These are phyloP conservation scores for Diprion similis DNA, from an alignment of 1,140 invertebrate genomes.

Conservation along the genomic window DNA sequence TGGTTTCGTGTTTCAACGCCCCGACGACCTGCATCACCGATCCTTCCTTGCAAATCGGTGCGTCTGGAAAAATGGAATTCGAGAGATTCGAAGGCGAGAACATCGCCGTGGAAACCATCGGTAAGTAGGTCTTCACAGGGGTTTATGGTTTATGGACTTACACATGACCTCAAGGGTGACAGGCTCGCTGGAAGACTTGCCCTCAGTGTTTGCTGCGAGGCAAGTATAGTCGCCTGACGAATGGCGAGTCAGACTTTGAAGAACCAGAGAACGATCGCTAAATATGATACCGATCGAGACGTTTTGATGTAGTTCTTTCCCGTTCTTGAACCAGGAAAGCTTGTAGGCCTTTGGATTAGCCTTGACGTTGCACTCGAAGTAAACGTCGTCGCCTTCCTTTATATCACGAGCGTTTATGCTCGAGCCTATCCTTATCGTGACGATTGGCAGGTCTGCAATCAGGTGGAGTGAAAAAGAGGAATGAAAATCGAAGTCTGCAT, in stretches of 20 bases:
- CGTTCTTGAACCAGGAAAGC: constrained; percentile 84
- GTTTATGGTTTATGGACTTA: constrained; percentile 65
- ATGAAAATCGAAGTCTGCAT: constrained; percentile 13
- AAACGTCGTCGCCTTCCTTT: constrained; percentile 90
- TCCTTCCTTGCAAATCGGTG: constrained; percentile 78
- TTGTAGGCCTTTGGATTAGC: constrained; percentile 84
- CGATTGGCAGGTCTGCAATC: constrained; percentile 80
- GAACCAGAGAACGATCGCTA: constrained; percentile 79
- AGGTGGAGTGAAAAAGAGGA: not conserved
- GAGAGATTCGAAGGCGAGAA: not conserved
- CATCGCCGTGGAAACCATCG: not conserved
- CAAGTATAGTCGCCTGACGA: constrained; percentile 84
- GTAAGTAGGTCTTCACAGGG: not conserved
- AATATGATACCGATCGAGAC: constrained; percentile 80
- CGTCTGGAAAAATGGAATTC: constrained; percentile 65
- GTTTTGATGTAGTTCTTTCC: constrained; percentile 78
- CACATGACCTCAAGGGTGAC: constrained; percentile 83
- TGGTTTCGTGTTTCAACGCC: constrained; percentile 84
- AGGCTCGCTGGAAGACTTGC: constrained; percentile 80
- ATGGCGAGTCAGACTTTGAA: constrained; percentile 81
- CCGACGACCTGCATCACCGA: constrained; percentile 78
- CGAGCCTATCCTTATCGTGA: constrained; percentile 78
- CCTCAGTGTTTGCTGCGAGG: constrained; percentile 79
- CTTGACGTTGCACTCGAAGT: constrained; percentile 88
- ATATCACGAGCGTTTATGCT: constrained; percentile 85